Evolutionary conservation across 2,113 vertebrate species (phyloP), one percentile per base, ranked within the genome.

Genomic region (Stigmatopora nigra): DNA sequence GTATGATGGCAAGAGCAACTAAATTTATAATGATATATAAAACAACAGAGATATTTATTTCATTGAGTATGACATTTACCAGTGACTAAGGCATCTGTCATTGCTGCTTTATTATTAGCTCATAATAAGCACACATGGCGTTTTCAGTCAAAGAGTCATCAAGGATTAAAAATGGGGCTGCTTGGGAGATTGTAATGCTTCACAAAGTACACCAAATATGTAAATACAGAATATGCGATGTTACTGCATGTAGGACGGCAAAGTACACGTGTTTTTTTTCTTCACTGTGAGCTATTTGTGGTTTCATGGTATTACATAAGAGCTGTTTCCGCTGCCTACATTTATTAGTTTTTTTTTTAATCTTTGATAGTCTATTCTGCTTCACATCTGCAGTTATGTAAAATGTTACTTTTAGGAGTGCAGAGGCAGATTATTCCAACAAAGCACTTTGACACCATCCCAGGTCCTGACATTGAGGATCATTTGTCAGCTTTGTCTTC

Each of bases 141-240:
- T 84, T 19, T 71, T 85, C 81, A 77, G 68, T 88, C 84, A 84
- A 53, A n/a, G n/a, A 67, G 44, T 68, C 5, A 80, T 81, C 79
- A 22, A 45, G 80, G 67, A 73, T 75, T 60, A 71, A 58, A 41
- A 45, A 51, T 61, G 60, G 52, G 49, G 51, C 61, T 78, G 82
- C 72, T 65, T 46, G 36, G 8, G 41, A 62, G 59, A 73, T 72
- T 82, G 69, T 63, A 64, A 44, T n/a, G 48, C 67, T 36, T 53
- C 44, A 48, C 20, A 53, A 13, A 48, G 0, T 0, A 8, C 16
- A 57, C 17, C 22, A 8, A 16, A 17, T 71, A 22, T 68, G 49
- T 20, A 44, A n/a, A n/a, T 38, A 38, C 3, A 19, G 16, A 76
- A 22, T 69, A 46, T 69, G 16, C 67, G 45, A 31, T 20, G 17